Percentiles rank a stretch among this genome's conserved stretches.
Evolutionary conservation across 2,797 vertebrate genomes (phyloP).

Genomic region (Crenuchus spilurus): DNA sequence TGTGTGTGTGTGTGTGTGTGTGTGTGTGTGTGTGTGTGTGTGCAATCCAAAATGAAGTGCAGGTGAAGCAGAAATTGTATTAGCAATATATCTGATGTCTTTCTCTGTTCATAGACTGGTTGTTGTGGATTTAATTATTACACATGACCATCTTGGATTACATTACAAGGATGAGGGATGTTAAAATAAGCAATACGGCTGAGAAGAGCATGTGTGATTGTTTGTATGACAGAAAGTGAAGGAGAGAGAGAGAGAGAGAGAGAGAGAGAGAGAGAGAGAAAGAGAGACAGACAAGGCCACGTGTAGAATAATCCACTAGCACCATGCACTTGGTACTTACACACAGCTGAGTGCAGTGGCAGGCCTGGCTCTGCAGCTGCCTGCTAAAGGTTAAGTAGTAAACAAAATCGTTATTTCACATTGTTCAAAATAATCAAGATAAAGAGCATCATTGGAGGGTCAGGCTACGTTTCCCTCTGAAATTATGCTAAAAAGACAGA

Average conservation of each 20-base stretch:
- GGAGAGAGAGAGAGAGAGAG: neutral
- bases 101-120: neutral
- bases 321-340: constrained; percentile 11
- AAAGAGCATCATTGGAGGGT: constrained; percentile 59
- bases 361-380: constrained; percentile 30
- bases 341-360: constrained; percentile 20
- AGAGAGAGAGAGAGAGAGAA: neutral
- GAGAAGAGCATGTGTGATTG: too few species aligned
- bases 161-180: neutral
- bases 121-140: constrained; percentile 2
- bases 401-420: constrained; percentile 58
- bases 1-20: too few species aligned
- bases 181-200: neutral
- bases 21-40: too few species aligned
- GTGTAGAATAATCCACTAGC: constrained; percentile 12
- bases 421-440: constrained; percentile 65
- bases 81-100: neutral
- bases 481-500: constrained; percentile 64
- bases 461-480: constrained; percentile 48
- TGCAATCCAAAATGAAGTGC: too few species aligned
- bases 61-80: too few species aligned
- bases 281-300: neutral
- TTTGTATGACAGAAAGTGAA: neutral
- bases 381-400: constrained; percentile 58
- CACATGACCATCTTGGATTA: constrained; percentile 5